Conservation (phyloP, 2,888 invertebrate species). For the Lottia gigantea region DNA sequence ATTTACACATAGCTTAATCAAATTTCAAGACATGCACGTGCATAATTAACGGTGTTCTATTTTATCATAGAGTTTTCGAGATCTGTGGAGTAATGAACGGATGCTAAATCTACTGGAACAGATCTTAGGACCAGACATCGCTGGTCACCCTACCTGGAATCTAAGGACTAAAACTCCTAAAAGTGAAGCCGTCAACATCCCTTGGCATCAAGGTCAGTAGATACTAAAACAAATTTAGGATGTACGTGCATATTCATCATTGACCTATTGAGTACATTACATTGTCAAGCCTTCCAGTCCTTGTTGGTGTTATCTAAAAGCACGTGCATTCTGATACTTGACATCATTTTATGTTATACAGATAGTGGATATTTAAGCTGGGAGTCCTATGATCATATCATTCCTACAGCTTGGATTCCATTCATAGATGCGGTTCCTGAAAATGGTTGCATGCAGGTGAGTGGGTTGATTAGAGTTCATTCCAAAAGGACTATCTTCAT, state of each 20-base stretch:
- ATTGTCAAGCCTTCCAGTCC: neutral
- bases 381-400: slow-evolving; percentile 60
- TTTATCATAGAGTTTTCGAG: slow-evolving; percentile 49
- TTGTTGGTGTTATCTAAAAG: neutral
- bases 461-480: too few species aligned
- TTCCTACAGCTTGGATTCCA: slow-evolving; percentile 64
- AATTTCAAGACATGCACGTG: too few species aligned
- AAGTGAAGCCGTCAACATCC: slow-evolving; percentile 57
- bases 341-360: slow-evolving; percentile 23
- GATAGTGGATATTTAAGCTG: slow-evolving; percentile 61
- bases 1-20: neutral
- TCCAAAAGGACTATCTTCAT: too few species aligned
- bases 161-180: slow-evolving; percentile 61
- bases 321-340: too few species aligned
- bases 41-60: neutral
- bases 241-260: neutral
- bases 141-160: slow-evolving; percentile 66
- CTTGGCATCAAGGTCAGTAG: slow-evolving; percentile 63
- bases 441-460: slow-evolving; percentile 63
- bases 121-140: slow-evolving; percentile 62
- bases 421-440: slow-evolving; percentile 56
- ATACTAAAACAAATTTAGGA: too few species aligned
- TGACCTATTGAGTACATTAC: neutral
- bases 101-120: slow-evolving; percentile 62
- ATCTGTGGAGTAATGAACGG: slow-evolving; percentile 58